Percentiles rank a stretch among this genome's conserved stretches.
Evolutionary conservation across 2,888 invertebrate species (phyloP).

Genomic region (Aleiodes alternator): DNA sequence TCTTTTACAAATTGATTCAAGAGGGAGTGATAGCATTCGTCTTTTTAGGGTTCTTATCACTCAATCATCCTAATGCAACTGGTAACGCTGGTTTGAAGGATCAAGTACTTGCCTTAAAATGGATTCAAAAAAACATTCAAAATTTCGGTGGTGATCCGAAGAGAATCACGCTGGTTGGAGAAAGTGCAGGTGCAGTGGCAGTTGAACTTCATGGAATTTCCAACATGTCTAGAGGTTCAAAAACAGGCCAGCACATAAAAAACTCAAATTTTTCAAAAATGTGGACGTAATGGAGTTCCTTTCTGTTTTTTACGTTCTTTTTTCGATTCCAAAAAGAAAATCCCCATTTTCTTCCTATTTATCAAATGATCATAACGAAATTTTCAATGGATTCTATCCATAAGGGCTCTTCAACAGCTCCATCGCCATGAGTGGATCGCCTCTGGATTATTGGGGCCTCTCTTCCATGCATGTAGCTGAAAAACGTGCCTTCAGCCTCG

Average conservation of each 20-base stretch:
- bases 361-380: background rate
- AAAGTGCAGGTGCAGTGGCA: constrained; percentile 76
- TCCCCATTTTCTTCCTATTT: background rate
- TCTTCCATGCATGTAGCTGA: constrained; percentile 28
- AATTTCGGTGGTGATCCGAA: constrained; percentile 77
- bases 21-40: too few species aligned
- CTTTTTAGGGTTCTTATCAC: constrained; percentile 56
- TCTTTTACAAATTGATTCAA: too few species aligned
- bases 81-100: constrained; percentile 72
- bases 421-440: constrained; percentile 78
- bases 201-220: constrained; percentile 59
- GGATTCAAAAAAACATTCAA: constrained; percentile 77
- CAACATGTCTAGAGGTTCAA: constrained; percentile 56
- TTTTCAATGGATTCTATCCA: background rate
- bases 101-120: constrained; percentile 77
- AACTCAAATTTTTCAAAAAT: too few species aligned
- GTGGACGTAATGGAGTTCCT: too few species aligned
- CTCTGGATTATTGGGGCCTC: constrained; percentile 77
- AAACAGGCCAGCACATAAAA: too few species aligned
- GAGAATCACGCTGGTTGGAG: constrained; percentile 77
- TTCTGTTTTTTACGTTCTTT: too few species aligned
- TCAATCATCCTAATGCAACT: constrained; percentile 57
- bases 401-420: constrained; percentile 78
- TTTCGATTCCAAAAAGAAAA: too few species aligned
- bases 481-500: constrained; percentile 67